Evolutionary conservation across 2,113 vertebrate species (phyloP).

Genomic region (Zosterops hypoxanthus): DNA sequence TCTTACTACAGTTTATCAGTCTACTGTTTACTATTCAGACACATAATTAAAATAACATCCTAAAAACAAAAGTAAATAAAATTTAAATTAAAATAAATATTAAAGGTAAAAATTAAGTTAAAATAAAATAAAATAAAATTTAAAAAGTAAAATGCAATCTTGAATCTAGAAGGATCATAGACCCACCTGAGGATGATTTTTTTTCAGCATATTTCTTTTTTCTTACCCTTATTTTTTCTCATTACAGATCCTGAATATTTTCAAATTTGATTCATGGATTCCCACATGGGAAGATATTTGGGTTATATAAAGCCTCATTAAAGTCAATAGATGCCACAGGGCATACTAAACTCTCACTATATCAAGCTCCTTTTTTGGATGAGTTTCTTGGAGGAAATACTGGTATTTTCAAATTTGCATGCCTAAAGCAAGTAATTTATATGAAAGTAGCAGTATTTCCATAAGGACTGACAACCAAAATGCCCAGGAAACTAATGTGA

Average conservation of each 20-base stretch:
- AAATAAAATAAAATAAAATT: background rate
- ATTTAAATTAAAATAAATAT: background rate
- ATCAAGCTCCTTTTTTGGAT: background rate
- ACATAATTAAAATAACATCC: background rate
- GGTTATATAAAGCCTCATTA: background rate
- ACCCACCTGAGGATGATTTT: background rate
- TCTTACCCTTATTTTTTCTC: background rate
- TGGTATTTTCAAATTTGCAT: background rate
- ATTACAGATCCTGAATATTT: background rate
- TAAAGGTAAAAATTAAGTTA: background rate
- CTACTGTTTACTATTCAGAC: background rate
- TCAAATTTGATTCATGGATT: background rate
- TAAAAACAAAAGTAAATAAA: background rate
- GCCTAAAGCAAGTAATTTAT: slow-evolving; percentile 16
- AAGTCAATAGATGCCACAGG: background rate
- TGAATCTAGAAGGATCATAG: background rate
- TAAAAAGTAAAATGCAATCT: background rate
- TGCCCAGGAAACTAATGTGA: background rate
- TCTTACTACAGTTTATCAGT: background rate
- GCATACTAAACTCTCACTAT: background rate
- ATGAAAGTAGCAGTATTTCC: background rate
- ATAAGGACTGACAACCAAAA: background rate
- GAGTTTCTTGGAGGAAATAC: background rate
- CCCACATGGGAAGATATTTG: background rate
- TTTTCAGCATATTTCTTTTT: background rate